phyloP scores from a whole-genome alignment of 2,888 invertebrate species.

The Diplazon laetatorius region DNA sequence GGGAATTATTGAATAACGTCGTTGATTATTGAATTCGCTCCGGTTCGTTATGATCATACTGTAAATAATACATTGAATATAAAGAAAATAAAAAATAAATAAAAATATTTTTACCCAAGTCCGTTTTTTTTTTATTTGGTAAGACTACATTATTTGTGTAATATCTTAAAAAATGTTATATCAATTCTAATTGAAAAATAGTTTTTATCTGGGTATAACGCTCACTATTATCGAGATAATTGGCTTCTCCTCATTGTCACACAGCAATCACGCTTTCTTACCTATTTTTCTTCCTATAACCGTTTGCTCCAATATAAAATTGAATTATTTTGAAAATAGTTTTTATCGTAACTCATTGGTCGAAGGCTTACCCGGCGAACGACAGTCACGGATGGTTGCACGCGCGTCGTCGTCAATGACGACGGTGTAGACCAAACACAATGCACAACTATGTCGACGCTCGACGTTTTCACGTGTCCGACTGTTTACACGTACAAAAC shows the following conservation, averaged over 20 bases:
- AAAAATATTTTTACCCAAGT: too few relatives aligned
- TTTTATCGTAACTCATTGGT: not conserved
- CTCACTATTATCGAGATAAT: constrained; percentile 92
- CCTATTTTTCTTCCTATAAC: not conserved
- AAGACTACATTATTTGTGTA: too few relatives aligned
- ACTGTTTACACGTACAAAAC: constrained; percentile 74
- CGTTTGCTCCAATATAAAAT: too few relatives aligned
- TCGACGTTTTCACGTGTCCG: constrained; percentile 74
- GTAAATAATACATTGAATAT: too few relatives aligned
- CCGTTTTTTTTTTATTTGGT: too few relatives aligned
- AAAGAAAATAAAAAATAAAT: too few relatives aligned
- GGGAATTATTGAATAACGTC: too few relatives aligned
- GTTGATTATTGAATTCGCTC: too few relatives aligned
- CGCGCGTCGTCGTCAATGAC: constrained; percentile 59
- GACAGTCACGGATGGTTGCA: constrained; percentile 30
- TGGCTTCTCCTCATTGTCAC: constrained; percentile 97
- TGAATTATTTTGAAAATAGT: not conserved
- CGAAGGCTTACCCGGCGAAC: not conserved
- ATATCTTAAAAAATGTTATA: too few relatives aligned
- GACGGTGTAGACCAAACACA: constrained; percentile 39
- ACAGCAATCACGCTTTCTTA: constrained; percentile 84
- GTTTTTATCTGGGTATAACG: constrained; percentile 94
- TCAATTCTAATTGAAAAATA: too few relatives aligned
- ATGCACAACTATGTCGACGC: constrained; percentile 69
- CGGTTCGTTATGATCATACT: too few relatives aligned